These are phyloP conservation scores for Clostera curtula DNA, from an alignment of 2,888 invertebrate genomes.

Conservation along the genomic window DNA sequence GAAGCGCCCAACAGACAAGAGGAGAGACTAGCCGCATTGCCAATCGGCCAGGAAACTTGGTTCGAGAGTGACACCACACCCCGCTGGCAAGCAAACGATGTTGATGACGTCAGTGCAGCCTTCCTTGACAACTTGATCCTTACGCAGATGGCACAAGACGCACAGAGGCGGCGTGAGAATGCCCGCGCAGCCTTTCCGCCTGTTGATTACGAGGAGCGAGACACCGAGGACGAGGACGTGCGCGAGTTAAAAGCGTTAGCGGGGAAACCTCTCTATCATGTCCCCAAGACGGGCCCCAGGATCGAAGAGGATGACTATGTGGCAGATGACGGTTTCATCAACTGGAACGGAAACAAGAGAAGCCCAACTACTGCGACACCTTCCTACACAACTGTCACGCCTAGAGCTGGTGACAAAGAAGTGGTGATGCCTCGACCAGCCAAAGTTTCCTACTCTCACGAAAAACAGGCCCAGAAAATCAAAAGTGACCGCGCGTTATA, in stretches of 20 bases:
- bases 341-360: slow-evolving; percentile 69
- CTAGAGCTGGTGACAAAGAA: slow-evolving; percentile 76
- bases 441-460: slow-evolving; percentile 50
- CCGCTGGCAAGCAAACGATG: slow-evolving; percentile 56
- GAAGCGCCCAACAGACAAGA: slow-evolving; percentile 77
- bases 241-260: slow-evolving; percentile 78
- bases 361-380: slow-evolving; percentile 55
- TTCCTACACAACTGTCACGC: slow-evolving; percentile 28
- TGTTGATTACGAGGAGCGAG: slow-evolving; percentile 54
- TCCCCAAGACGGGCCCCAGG: slow-evolving; percentile 58
- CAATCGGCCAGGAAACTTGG: slow-evolving; percentile 80
- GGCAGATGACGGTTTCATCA: slow-evolving; percentile 67
- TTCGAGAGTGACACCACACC: slow-evolving; percentile 73
- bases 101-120: slow-evolving; percentile 75
- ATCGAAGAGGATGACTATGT: slow-evolving; percentile 63
- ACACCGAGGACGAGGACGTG: slow-evolving; percentile 78
- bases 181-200: slow-evolving; percentile 59
- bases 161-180: slow-evolving; percentile 63
- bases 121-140: slow-evolving; percentile 80
- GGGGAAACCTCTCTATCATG: slow-evolving; percentile 66
- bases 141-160: slow-evolving; percentile 78
- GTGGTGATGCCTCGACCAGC: slow-evolving; percentile 77
- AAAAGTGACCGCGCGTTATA: slow-evolving; percentile 57
- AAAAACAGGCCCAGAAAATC: slow-evolving; percentile 32
- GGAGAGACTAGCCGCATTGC: slow-evolving; percentile 75